Evolutionary conservation across 2,888 invertebrate genomes (phyloP).

Genomic region (Drosophila paracracens): DNA sequence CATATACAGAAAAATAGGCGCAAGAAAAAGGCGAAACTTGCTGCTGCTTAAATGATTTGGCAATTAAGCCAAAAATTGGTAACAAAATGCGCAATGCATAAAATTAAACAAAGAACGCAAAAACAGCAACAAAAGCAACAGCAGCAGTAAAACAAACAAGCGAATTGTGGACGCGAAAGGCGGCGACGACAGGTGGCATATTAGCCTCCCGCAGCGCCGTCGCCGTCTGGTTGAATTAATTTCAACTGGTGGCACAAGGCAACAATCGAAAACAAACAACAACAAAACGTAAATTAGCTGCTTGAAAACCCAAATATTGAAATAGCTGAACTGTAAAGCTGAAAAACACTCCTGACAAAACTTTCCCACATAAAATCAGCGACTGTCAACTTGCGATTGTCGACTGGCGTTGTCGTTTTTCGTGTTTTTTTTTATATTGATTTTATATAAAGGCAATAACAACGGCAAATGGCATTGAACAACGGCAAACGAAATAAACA

Average conservation of each 20-base stretch:
- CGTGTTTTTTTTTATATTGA: slow-evolving; percentile 74
- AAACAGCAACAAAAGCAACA: slow-evolving; percentile 32
- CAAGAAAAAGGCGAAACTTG: slow-evolving; percentile 51
- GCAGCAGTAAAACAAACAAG: slow-evolving; percentile 21
- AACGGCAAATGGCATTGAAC: slow-evolving; percentile 54
- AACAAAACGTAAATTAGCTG: slow-evolving; percentile 35
- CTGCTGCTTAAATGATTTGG: slow-evolving; percentile 63
- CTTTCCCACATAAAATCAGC: slow-evolving; percentile 67
- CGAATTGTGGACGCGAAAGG: slow-evolving; percentile 24
- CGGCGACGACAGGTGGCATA: slow-evolving; percentile 74
- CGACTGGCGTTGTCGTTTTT: slow-evolving; percentile 22
- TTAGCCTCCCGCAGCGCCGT: slow-evolving; percentile 42
- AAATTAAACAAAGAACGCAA: slow-evolving; percentile 62
- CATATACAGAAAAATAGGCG: slow-evolving; percentile 23
- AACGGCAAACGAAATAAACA: slow-evolving; percentile 38
- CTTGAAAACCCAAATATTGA: slow-evolving; percentile 27
- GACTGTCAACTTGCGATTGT: slow-evolving; percentile 58
- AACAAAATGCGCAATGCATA: slow-evolving; percentile 71
- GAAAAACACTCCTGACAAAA: slow-evolving; percentile 24
- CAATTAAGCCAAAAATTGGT: slow-evolving; percentile 64
- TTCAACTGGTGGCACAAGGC: slow-evolving; percentile 39
- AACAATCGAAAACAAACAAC: slow-evolving; percentile 19
- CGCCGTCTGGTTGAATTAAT: slow-evolving; percentile 65
- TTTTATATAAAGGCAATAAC: slow-evolving; percentile 59
- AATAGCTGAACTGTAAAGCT: slow-evolving; percentile 30